Evolutionary conservation across 2,888 invertebrate species (phyloP).

Genomic region (Microchrysa polita): DNA sequence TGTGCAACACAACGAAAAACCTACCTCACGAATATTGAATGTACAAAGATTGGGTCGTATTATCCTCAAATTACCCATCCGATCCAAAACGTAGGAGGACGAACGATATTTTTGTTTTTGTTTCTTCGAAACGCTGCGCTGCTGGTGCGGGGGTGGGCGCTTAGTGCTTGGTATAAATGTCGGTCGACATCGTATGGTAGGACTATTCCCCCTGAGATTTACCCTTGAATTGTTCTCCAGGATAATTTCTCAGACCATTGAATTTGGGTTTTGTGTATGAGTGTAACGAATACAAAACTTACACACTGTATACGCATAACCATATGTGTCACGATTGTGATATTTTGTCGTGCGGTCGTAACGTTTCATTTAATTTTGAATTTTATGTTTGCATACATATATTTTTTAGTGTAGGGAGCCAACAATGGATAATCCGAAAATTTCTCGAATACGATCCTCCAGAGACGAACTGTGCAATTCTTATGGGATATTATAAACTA

Average conservation of each 20-base stretch:
- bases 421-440: too few relatives aligned
- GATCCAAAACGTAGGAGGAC: neutral
- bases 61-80: slow-evolving; percentile 20
- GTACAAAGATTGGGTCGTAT: neutral
- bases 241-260: slow-evolving; percentile 36
- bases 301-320: too few relatives aligned
- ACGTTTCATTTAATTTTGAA: slow-evolving; percentile 16
- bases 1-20: too few relatives aligned
- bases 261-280: neutral
- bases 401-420: neutral
- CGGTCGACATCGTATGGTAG: too few relatives aligned
- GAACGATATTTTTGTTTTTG: neutral
- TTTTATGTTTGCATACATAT: neutral
- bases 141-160: neutral
- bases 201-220: slow-evolving; percentile 20
- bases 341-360: slow-evolving; percentile 13
- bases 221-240: slow-evolving; percentile 20
- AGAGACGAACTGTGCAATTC: too few relatives aligned
- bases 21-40: neutral
- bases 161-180: too few relatives aligned
- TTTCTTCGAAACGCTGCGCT: neutral
- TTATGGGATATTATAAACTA: too few relatives aligned
- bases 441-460: too few relatives aligned
- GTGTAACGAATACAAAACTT: too few relatives aligned
- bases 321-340: too few relatives aligned